Base-by-base conservation (phyloP, 1,140 invertebrate species). In the Pachyrhynchus sulphureomaculatus region DNA sequence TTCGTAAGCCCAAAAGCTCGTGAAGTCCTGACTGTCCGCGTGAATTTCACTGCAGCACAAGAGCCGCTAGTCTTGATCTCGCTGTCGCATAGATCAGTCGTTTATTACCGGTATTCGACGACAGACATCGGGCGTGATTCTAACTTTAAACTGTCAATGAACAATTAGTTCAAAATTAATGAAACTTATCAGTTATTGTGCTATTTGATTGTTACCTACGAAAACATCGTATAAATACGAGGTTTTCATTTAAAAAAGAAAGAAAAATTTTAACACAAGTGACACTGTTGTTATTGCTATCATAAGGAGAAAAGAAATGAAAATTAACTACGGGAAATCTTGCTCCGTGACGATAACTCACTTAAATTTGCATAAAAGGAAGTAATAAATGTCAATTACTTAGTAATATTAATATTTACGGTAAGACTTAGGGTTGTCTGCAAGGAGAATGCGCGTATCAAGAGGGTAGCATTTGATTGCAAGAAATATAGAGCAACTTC, bases 1-100 rank as follows among this genome's bases (percentile, higher is more conserved):
- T 64, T 67, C 66, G 63, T 29, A 55, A 42, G 47, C 36, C 36
- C 58, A 47, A 58, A 67, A 66, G 62, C 67, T 64, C 59, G 26
- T 47, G 52, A 49, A 64, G 56, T 59, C 59, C 52, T 48, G 45
- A 42, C 52, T 54, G 23, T 54, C 39, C 36, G 52, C 52, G 52
- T 54, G 52, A 12, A 39, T 52, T 45, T 24, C 54, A 42, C 52
- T 52, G 48, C 48, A 34, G 45, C 49, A 52, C 32, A 52, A 36
- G 36, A 41, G 20, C 18, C 36, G 36, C 37, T 34, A 54, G 52
- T 54, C 26, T 23, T 12, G 13, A 41, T 54, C 20, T 23, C n/a
- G 9, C 9, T n/a, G 39, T 42, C 24, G 36, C 10, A 18, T 15
- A 41, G 37, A 57, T 32, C 53, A 67, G 68, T 68, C 58, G 47